Base-by-base conservation (phyloP, 2,888 invertebrate species). In the Hetaerina titia region DNA sequence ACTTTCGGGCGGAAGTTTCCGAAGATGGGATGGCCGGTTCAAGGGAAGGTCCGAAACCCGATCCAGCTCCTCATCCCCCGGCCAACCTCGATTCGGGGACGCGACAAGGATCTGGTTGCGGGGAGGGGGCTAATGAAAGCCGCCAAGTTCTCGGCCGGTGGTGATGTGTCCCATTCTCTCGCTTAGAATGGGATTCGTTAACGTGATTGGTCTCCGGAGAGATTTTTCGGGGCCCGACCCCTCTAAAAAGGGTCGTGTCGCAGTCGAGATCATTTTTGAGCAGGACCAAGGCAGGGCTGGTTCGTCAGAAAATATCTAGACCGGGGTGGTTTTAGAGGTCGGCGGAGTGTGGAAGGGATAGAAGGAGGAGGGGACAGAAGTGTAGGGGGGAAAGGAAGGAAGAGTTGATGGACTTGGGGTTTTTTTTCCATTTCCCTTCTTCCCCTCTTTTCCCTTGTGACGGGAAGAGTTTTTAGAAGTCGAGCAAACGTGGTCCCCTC, bases 141-240 rank as follows among this genome's bases (percentile, higher is more conserved):
- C 31, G 4, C 13, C 81, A 31, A 15, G 19, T 19, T n/a, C 31
- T 69, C n/a, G 69, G 11, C n/a, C 69, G 15, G 31, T 22, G 25
- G 57, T 56, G 31, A 56, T 7, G 15, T 45, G 15, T 22, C 58
- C 64, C 90, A 63, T 63, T 90, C 90, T 31, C 7, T 25, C n/a
- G 31, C 64, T 31, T 4, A 64, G 90, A 90, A 90, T 90, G 90
- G 90, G 64, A 45, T 90, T 90, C 90, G 90, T 90, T 90, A 90
- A 58, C 90, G 64, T 90, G 64, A 90, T 90, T 64, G 90, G 64
- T 11, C 64, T 60, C 45, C 25, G 31, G 64, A 58, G 57, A 25
- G 90, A 45, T 15, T 31, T 81, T 31, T 81, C 69, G 69, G n/a
- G 69, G 45, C 45, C 45, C 45, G 4, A 45, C 69, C n/a, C 19